phyloP scores from a whole-genome alignment of 2,113 vertebrate genomes.

The Epinephelus moara region DNA sequence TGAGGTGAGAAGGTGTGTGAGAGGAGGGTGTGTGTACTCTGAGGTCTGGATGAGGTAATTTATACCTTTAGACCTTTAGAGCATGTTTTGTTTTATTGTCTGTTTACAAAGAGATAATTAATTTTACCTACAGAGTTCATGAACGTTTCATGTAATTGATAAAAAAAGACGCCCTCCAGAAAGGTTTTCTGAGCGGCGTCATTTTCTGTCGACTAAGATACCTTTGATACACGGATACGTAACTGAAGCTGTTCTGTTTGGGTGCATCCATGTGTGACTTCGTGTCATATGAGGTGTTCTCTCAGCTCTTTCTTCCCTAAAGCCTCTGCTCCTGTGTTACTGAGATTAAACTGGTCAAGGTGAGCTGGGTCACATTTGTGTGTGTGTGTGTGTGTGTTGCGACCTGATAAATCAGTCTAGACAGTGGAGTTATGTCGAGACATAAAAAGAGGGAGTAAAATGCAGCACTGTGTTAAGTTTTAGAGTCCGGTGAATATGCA shows the following conservation, averaged over 20 bases:
- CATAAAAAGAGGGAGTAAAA: constrained; percentile 49
- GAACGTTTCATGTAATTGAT: too few relatives aligned
- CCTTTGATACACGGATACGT: too few relatives aligned
- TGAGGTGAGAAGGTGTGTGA: background rate
- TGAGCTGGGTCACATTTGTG: constrained; percentile 46
- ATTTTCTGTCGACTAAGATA: too few relatives aligned
- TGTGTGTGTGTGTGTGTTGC: constrained; percentile 18
- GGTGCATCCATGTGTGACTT: constrained; percentile 14
- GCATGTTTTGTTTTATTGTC: too few relatives aligned
- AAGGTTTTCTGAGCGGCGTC: too few relatives aligned
- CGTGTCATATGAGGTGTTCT: constrained; percentile 39
- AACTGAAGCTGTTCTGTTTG: background rate
- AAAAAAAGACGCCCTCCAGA: too few relatives aligned
- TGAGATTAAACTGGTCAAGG: constrained; percentile 64
- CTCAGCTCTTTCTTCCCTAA: constrained; percentile 30
- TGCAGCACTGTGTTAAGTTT: constrained; percentile 42
- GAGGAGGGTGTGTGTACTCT: background rate
- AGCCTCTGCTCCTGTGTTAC: constrained; percentile 22
- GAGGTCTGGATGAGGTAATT: constrained; percentile 19
- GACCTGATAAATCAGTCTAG: constrained; percentile 48
- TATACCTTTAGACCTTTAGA: constrained; percentile 5
- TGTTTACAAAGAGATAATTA: too few relatives aligned
- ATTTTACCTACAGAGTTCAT: too few relatives aligned
- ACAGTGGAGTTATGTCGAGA: constrained; percentile 51
- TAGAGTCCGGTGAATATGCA: constrained; percentile 9